Evolutionary conservation across 1,140 invertebrate species (phyloP).

Genomic region (Lucilia sericata): DNA sequence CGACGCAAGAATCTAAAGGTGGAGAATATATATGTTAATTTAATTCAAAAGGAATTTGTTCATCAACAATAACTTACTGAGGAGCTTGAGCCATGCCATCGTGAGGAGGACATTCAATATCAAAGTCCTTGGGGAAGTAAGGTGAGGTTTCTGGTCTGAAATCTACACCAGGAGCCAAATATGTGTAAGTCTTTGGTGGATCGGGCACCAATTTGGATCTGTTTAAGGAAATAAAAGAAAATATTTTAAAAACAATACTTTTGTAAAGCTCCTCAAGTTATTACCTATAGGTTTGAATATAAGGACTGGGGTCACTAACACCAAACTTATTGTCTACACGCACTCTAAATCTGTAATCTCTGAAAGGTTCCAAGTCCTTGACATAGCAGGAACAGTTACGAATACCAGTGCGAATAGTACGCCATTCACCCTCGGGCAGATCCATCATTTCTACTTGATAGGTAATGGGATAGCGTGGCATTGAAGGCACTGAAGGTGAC

Average conservation of each 20-base stretch:
- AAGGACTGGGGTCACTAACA: slow-evolving; percentile 95
- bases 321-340: slow-evolving; percentile 96
- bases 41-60: not conserved
- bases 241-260: slow-evolving; percentile 41
- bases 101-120: slow-evolving; percentile 86
- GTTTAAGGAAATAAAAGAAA: not conserved
- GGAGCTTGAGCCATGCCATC: slow-evolving; percentile 86
- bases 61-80: slow-evolving; percentile 58
- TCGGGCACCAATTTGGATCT: slow-evolving; percentile 83
- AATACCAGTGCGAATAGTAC: slow-evolving; percentile 82
- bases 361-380: slow-evolving; percentile 83
- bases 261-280: not conserved
- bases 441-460: slow-evolving; percentile 95
- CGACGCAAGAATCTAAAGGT: slow-evolving; percentile 79
- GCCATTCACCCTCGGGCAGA: slow-evolving; percentile 89
- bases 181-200: slow-evolving; percentile 82
- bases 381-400: slow-evolving; percentile 88
- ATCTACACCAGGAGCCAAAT: slow-evolving; percentile 83
- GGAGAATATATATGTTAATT: not conserved
- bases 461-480: slow-evolving; percentile 85
- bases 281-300: slow-evolving; percentile 78
- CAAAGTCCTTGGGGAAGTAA: slow-evolving; percentile 91
- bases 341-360: slow-evolving; percentile 92
- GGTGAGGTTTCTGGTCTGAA: slow-evolving; percentile 89
- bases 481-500: slow-evolving; percentile 88